Evolutionary conservation across 2,113 vertebrate genomes (phyloP).

Genomic region (Podiceps cristatus): DNA sequence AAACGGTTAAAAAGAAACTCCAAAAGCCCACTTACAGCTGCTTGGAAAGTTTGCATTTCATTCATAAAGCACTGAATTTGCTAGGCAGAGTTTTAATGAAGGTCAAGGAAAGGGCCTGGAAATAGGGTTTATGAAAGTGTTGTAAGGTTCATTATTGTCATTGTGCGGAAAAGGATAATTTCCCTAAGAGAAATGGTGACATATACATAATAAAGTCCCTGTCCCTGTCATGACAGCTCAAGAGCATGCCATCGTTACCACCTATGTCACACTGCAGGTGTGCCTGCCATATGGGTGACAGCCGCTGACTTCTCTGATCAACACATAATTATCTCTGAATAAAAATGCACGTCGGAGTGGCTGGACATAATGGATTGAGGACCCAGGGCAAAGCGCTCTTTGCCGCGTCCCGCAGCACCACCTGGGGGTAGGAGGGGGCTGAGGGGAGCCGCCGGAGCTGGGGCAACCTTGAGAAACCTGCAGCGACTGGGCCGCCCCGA

Average conservation of each 20-base stretch:
- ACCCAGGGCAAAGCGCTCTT: constrained; percentile 82
- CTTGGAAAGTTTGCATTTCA: constrained; percentile 46
- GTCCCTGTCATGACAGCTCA: constrained; percentile 86
- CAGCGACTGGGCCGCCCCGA: constrained; percentile 58
- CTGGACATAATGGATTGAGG: constrained; percentile 89
- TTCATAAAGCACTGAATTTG: constrained; percentile 47
- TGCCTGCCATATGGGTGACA: constrained; percentile 86
- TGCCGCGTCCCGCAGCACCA: constrained; percentile 76
- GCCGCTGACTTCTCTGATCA: constrained; percentile 83
- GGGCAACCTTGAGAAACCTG: constrained; percentile 76
- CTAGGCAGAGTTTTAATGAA: constrained; percentile 72
- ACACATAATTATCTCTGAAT: constrained; percentile 91
- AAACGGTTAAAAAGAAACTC: neutral
- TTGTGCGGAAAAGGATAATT: constrained; percentile 82
- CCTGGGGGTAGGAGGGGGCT: constrained; percentile 80
- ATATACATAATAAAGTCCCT: constrained; percentile 85
- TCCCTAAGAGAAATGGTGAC: constrained; percentile 86
- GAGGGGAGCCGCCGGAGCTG: constrained; percentile 69
- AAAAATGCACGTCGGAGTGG: constrained; percentile 78
- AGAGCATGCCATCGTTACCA: constrained; percentile 83
- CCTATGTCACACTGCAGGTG: constrained; percentile 85
- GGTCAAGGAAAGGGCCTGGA: constrained; percentile 76
- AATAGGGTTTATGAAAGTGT: constrained; percentile 78
- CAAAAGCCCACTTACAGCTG: neutral
- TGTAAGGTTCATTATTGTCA: constrained; percentile 91